These are phyloP conservation scores for Trimorus sp. DNA, from an alignment of 2,888 invertebrate genomes.

Conservation along the genomic window DNA sequence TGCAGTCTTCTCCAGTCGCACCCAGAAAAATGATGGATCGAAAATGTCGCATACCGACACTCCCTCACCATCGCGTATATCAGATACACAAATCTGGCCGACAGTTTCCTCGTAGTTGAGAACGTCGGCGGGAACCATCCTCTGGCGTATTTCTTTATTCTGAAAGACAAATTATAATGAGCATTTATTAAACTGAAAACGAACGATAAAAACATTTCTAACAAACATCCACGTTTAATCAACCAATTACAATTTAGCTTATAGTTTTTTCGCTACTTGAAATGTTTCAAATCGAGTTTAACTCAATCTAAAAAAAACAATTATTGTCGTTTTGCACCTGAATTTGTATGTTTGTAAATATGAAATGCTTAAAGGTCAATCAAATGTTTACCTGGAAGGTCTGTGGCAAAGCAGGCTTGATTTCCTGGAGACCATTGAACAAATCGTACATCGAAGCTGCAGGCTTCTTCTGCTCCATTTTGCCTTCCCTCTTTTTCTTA, in stretches of 20 bases:
- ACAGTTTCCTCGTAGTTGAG: constrained; percentile 74
- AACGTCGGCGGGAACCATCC: constrained; percentile 73
- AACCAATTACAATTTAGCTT: no score
- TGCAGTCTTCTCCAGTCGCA: constrained; percentile 71
- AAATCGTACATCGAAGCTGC: constrained; percentile 69
- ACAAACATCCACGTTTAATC: neutral
- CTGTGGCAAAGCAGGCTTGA: no score
- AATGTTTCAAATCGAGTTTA: no score
- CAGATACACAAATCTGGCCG: constrained; percentile 70
- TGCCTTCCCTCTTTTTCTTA: constrained; percentile 23
- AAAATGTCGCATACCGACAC: constrained; percentile 75
- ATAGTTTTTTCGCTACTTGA: no score
- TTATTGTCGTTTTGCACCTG: no score
- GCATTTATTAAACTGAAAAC: neutral
- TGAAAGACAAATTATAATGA: constrained; percentile 7
- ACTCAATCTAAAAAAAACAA: no score
- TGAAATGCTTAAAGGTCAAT: constrained; percentile 1
- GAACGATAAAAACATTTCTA: neutral
- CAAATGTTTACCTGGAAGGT: no score
- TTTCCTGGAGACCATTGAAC: neutral
- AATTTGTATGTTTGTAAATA: no score
- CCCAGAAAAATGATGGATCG: constrained; percentile 78
- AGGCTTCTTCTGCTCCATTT: constrained; percentile 37
- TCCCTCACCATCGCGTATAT: constrained; percentile 63
- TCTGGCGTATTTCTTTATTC: constrained; percentile 17